Evolutionary conservation across 2,888 invertebrate species (phyloP), one percentile per base, ranked within the genome.

Genomic region (Platycheirus rosarum): DNA sequence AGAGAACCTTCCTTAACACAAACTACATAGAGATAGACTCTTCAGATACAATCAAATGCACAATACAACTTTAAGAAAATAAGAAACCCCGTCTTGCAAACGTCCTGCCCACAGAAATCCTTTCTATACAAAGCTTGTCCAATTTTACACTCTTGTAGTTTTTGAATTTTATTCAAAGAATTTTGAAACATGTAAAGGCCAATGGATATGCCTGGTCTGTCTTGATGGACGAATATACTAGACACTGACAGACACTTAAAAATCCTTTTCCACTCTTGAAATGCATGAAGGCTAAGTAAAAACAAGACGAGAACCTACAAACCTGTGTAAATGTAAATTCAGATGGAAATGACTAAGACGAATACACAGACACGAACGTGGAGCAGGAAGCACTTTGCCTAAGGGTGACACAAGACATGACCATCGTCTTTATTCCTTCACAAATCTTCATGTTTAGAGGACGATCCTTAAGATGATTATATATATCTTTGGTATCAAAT

Each of bases 241-340:
- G 55, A 70, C 55, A 35, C 44, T 53, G 29, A 32, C 49, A 78
- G 73, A 66, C 63, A 69, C 63, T 74, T 74, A 68, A 57, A 63
- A 69, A 69, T 68, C 66, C 70, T 70, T 76, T 74, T 82, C 53
- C 66, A 32, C 53, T 60, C 6, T 62, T 71, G 82, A 66, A 71
- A 76, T 76, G n/a, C 46, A 66, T 49, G 55, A 69, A 48, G 46
- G 37, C 66, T 40, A 70, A 71, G 65, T 63, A 71, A 73, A 32
- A 40, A 49, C 42, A 78, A 60, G 51, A 37, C 37, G 37, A 68
- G 35, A 60, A 46, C 23, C n/a, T n/a, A 44, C 29, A 66, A 62
- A 76, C 76, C 63, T 71, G 71, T 71, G 76, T 71, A 76, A 82
- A 82, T 77, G 82, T 82, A 71, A 76, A 76, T 71, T 63, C 71